Conservation (phyloP, 2,888 invertebrate genomes). For the Drosophila tanythrix region DNA sequence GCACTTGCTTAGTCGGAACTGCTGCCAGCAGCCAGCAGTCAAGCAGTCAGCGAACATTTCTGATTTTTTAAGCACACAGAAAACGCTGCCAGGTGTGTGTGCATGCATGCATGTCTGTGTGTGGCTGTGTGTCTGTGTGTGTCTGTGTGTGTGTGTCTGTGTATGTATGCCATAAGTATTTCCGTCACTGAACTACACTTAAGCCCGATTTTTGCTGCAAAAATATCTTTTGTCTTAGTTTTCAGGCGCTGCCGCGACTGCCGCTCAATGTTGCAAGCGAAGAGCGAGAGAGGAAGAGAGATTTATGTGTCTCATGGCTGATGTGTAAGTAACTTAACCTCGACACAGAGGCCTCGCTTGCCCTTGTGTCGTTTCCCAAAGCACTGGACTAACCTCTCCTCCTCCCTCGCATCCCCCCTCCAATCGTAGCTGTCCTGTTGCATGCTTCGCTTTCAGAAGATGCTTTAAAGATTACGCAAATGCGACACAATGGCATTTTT, state of each 20-base stretch:
- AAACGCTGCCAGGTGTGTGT: conserved; percentile 25
- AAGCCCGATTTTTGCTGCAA: conserved; percentile 58
- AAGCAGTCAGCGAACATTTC: conserved; percentile 27
- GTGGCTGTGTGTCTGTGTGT: conserved; percentile 8
- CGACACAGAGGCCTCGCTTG: conserved; percentile 51
- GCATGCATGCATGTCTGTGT: conserved; percentile 1
- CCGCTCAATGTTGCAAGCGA: conserved; percentile 28
- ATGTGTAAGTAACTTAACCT: conserved; percentile 55
- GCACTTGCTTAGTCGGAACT: conserved; percentile 73
- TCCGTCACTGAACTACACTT: conserved; percentile 69
- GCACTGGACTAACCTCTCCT: neutral
- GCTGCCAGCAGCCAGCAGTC: conserved; percentile 38
- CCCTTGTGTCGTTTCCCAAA: conserved; percentile 29
- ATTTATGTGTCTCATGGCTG: conserved; percentile 38
- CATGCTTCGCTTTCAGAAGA: conserved; percentile 56
- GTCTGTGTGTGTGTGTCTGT: conserved; percentile 12
- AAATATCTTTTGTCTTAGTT: conserved; percentile 65
- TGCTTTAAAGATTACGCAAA: conserved; percentile 71
- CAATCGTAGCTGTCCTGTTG: conserved; percentile 60
- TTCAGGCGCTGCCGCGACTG: conserved; percentile 52
- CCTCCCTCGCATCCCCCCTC: neutral
- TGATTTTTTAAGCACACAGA: conserved; percentile 40
- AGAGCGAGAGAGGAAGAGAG: conserved; percentile 26
- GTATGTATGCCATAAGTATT: conserved; percentile 24
- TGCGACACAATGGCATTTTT: conserved; percentile 62